These are phyloP conservation scores for Mormyrus lacerda DNA, from an alignment of 2,113 vertebrate species.

Conservation along the genomic window DNA sequence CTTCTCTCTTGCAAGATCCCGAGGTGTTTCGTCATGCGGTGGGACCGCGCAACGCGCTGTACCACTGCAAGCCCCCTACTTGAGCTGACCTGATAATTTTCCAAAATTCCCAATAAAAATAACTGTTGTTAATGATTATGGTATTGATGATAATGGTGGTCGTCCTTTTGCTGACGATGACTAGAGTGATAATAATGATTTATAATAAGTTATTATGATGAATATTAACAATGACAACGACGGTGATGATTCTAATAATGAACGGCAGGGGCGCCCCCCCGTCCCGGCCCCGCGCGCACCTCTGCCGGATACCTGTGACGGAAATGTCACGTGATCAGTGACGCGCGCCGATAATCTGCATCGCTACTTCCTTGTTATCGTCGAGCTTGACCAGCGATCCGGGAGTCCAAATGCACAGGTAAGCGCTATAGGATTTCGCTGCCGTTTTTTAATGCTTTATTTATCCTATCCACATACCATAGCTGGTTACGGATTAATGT, in stretches of 20 bases:
- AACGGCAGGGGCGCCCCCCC: not conserved
- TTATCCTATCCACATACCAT: too few relatives aligned
- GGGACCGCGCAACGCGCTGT: too few relatives aligned
- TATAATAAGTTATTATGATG: not conserved
- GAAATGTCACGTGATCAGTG: constrained; percentile 11
- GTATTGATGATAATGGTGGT: not conserved
- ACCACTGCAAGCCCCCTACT: too few relatives aligned
- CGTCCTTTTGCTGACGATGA: not conserved
- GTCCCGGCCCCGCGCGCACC: not conserved
- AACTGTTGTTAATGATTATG: not conserved
- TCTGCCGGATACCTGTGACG: not conserved
- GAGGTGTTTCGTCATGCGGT: not conserved
- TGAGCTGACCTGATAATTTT: too few relatives aligned
- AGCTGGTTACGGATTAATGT: not conserved
- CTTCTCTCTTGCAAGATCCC: too few relatives aligned
- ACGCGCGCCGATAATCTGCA: constrained; percentile 13
- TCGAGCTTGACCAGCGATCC: constrained; percentile 3
- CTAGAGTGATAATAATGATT: not conserved
- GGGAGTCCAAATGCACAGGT: constrained; percentile 4
- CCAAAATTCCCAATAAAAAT: not conserved
- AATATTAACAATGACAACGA: not conserved
- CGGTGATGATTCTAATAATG: not conserved
- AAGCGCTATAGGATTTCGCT: not conserved
- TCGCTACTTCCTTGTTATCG: constrained; percentile 31
- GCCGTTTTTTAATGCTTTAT: not conserved